Conservation (phyloP, 2,113 vertebrate genomes). For the Sturnus vulgaris region DNA sequence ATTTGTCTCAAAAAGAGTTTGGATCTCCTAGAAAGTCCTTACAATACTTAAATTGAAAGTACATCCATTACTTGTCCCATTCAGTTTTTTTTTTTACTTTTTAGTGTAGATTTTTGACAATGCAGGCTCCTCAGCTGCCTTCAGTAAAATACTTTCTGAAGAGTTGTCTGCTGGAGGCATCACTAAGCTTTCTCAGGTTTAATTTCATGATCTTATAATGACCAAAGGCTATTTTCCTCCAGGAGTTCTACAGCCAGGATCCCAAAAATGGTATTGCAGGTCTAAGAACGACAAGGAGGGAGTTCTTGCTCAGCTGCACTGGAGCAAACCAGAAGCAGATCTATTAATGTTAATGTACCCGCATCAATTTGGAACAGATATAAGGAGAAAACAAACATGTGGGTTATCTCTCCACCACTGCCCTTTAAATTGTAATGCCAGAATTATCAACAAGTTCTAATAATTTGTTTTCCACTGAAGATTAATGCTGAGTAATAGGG, state of each 20-base stretch:
- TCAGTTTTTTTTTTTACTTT: background rate
- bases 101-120: background rate
- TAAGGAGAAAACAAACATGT: background rate
- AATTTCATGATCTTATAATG: background rate
- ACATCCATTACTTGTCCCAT: background rate
- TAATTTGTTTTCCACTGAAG: background rate
- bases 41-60: background rate
- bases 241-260: background rate
- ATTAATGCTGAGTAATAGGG: background rate
- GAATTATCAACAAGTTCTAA: background rate
- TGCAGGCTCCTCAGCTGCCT: background rate
- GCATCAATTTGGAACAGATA: background rate
- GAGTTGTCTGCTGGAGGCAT: background rate
- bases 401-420: background rate
- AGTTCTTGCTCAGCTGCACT: background rate
- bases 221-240: background rate
- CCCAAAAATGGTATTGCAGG: background rate
- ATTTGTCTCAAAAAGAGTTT: background rate
- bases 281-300: background rate
- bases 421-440: background rate
- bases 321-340: background rate
- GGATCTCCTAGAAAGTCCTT: background rate
- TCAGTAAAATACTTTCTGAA: background rate
- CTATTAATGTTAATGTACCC: background rate
- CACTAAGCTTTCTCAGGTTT: background rate